Evolutionary conservation across 2,113 vertebrate species (phyloP).

Genomic region (Loxodonta africana): DNA sequence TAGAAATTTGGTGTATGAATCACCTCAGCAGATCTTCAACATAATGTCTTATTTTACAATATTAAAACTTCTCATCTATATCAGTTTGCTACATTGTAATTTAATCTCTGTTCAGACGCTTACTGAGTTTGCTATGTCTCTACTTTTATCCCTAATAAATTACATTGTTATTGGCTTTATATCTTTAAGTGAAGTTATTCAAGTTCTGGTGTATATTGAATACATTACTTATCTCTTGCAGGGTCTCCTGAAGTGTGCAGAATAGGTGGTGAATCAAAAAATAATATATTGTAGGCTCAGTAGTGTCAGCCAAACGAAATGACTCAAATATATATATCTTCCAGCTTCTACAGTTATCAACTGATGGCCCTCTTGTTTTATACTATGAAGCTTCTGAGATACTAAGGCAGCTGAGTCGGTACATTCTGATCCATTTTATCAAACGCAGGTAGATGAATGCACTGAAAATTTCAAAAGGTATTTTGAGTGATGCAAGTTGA

Average conservation of each 20-base stretch:
- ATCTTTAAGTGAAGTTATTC: slow-evolving; percentile 16
- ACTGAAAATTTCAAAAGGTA: slow-evolving; percentile 68
- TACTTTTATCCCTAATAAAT: slow-evolving; percentile 29
- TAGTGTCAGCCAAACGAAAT: neutral
- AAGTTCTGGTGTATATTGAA: slow-evolving; percentile 50
- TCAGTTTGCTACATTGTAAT: slow-evolving; percentile 28
- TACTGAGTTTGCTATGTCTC: neutral
- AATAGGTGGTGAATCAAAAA: slow-evolving; percentile 65
- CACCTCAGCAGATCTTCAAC: neutral
- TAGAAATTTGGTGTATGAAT: slow-evolving; percentile 35
- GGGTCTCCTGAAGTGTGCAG: neutral
- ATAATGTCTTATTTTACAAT: slow-evolving; percentile 36
- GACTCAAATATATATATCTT: no score
- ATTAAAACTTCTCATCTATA: slow-evolving; percentile 39
- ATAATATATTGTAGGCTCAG: neutral
- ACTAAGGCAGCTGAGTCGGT: neutral
- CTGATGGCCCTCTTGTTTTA: no score
- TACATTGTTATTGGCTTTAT: neutral
- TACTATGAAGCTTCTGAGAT: neutral
- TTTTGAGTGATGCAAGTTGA: slow-evolving; percentile 66
- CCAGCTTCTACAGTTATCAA: no score
- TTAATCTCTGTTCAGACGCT: slow-evolving; percentile 37
- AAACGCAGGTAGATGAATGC: slow-evolving; percentile 44
- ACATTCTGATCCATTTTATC: slow-evolving; percentile 27
- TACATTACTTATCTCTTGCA: slow-evolving; percentile 22